A percentile compares a stretch with the other conserved stretches of the same genome.
Evolutionary conservation across 2,113 vertebrate genomes (phyloP).

Genomic region (Poicephalus gulielmi): DNA sequence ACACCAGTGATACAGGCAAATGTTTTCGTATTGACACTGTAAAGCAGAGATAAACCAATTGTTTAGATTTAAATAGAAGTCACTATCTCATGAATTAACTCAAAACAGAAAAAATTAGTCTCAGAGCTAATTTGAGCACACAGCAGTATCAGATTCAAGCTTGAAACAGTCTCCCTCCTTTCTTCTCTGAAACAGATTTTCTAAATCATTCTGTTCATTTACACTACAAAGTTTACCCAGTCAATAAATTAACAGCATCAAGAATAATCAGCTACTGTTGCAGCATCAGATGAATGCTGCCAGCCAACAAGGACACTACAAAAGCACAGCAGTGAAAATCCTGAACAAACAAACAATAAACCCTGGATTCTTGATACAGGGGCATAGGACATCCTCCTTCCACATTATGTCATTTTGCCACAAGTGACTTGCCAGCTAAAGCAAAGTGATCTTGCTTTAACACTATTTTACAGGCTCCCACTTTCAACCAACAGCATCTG

Average conservation of each 20-base stretch:
- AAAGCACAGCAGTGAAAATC: neutral
- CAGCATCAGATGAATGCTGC: neutral
- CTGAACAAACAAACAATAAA: neutral
- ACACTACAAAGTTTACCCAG: neutral
- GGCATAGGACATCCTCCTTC: neutral
- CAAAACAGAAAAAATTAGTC: neutral
- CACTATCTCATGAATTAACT: neutral
- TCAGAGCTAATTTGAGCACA: neutral
- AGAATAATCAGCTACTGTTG: neutral
- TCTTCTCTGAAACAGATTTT: neutral
- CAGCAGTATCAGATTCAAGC: neutral
- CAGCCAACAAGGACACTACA: neutral
- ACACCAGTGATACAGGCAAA: neutral
- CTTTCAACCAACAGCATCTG: neutral
- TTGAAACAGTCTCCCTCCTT: neutral
- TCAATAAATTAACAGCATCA: neutral
- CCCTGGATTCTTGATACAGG: neutral
- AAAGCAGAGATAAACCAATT: neutral
- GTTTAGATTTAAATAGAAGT: neutral
- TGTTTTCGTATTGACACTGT: neutral
- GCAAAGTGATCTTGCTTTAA: neutral
- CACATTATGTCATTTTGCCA: neutral
- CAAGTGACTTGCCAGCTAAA: neutral
- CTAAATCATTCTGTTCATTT: neutral
- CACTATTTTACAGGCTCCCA: neutral